Percentiles rank a stretch among this genome's conserved stretches.
These are phyloP conservation scores for Calliopum simillimum DNA, from an alignment of 2,888 invertebrate species.

Conservation along the genomic window DNA sequence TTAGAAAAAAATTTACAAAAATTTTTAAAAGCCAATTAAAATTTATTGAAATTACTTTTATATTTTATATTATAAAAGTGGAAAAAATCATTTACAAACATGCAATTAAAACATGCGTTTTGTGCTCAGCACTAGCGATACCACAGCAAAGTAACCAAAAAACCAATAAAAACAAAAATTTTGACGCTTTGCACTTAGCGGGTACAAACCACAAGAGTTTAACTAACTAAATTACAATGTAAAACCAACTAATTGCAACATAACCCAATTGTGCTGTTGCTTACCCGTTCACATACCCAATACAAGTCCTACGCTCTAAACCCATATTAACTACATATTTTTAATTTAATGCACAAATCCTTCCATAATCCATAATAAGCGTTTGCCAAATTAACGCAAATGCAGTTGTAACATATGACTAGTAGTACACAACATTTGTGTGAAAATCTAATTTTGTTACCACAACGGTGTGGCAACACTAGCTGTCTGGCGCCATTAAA, in stretches of 20 bases:
- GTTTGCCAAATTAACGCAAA: neutral
- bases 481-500: constrained; percentile 25
- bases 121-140: neutral
- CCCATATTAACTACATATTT: constrained; percentile 1
- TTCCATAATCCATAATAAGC: constrained; percentile 18
- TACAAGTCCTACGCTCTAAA: neutral
- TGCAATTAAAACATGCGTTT: constrained; percentile 2
- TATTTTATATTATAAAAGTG: too few relatives aligned
- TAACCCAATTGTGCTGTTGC: neutral
- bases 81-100: constrained; percentile 18
- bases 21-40: neutral
- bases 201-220: constrained; percentile 4
- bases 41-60: neutral
- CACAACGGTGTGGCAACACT: constrained; percentile 42
- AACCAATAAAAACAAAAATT: constrained; percentile 1
- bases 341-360: constrained; percentile 10
- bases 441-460: constrained; percentile 48
- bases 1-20: too few relatives aligned
- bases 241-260: neutral
- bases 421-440: constrained; percentile 10
- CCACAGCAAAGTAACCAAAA: constrained; percentile 15
- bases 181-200: neutral
- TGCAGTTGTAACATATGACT: neutral
- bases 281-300: neutral
- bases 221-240: constrained; percentile 20